A percentile compares a stretch with the other conserved stretches of the same genome.
Conservation (phyloP, 2,113 vertebrate genomes). For the Toxotes chatareus region DNA sequence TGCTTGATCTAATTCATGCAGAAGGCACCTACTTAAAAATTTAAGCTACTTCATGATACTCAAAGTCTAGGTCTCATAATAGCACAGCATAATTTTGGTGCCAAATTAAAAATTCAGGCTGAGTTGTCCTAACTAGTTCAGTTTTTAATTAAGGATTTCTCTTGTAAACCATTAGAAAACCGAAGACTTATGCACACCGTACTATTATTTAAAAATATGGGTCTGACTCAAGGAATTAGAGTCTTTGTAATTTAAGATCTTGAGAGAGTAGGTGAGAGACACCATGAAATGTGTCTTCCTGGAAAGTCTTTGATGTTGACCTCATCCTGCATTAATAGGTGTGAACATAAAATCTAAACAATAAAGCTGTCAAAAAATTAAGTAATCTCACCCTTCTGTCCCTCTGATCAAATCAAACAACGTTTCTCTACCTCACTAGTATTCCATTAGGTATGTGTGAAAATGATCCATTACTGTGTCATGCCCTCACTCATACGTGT, state of each 20-base stretch:
- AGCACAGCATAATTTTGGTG: slow-evolving; percentile 1
- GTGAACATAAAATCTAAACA: slow-evolving; percentile 4
- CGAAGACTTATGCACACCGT: neutral
- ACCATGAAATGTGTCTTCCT: neutral
- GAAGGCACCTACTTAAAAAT: slow-evolving; percentile 21
- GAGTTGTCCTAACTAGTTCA: neutral
- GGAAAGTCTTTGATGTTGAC: slow-evolving; percentile 4
- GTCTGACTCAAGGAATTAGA: neutral
- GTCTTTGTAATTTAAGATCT: neutral
- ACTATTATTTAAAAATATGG: neutral
- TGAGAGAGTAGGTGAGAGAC: neutral
- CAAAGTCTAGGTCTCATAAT: neutral
- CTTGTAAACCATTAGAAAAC: neutral
- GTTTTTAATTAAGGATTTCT: slow-evolving; percentile 16
- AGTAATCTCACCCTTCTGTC: neutral
- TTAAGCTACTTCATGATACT: neutral
- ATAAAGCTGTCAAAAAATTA: neutral
- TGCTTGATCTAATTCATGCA: slow-evolving; percentile 24
- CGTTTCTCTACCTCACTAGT: neutral
- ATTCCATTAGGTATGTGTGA: neutral
- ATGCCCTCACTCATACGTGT: neutral
- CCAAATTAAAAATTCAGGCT: slow-evolving; percentile 44
- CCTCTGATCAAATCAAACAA: neutral
- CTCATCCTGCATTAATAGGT: neutral
- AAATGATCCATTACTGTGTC: neutral